Percentiles rank a stretch among this genome's conserved stretches.
Conservation (phyloP, 2,113 vertebrate genomes). For the Taxidea taxus region DNA sequence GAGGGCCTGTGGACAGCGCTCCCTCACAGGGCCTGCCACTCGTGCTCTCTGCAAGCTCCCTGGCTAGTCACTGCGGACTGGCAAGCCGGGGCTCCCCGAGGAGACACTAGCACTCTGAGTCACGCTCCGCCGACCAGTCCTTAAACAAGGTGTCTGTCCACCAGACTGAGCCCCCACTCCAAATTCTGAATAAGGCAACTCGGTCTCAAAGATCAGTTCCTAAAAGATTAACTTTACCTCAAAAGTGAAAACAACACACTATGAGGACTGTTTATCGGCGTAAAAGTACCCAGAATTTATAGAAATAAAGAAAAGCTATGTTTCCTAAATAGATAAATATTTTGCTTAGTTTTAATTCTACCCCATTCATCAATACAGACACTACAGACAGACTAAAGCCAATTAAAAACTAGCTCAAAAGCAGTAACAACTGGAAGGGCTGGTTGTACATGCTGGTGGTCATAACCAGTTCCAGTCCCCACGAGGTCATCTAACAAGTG, state of each 20-base stretch:
- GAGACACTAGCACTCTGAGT: not conserved
- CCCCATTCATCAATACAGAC: not conserved
- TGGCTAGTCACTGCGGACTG: not conserved
- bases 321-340: not conserved
- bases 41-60: not conserved
- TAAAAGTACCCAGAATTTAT: not conserved
- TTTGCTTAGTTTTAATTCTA: not conserved
- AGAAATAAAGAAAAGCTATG: not conserved
- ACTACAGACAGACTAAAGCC: not conserved
- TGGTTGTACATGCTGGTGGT: too few species aligned
- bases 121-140: not conserved
- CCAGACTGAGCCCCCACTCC: not conserved
- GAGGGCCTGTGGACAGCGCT: accelerated
- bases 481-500: not conserved
- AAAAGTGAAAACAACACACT: not conserved
- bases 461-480: not conserved
- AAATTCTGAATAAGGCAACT: not conserved
- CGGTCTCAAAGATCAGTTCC: not conserved
- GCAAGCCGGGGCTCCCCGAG: not conserved
- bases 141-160: too few species aligned
- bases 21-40: accelerated
- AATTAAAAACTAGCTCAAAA: not conserved
- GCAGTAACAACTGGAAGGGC: not conserved
- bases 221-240: not conserved
- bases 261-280: not conserved